Percentiles rank a stretch among this genome's conserved stretches.
phyloP scores from a whole-genome alignment of 2,113 vertebrate species.

The Odobenus rosmarus region DNA sequence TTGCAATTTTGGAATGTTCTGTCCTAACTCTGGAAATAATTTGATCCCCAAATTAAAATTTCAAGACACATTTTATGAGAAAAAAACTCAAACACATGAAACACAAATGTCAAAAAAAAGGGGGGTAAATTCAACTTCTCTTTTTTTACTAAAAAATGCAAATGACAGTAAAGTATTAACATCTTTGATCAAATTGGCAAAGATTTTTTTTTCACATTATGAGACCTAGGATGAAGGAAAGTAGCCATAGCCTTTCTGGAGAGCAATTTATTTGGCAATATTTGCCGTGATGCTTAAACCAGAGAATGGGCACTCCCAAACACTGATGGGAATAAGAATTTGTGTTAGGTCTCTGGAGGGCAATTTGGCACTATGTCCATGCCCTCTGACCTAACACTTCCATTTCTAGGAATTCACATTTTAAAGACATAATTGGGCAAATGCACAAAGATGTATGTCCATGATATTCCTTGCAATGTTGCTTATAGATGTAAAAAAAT shows the following conservation, averaged over 20 bases:
- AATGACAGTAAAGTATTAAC: background rate
- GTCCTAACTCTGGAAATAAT: slow-evolving; percentile 58
- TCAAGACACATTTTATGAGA: background rate
- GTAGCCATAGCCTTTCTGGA: background rate
- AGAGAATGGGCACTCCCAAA: background rate
- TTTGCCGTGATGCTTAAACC: background rate
- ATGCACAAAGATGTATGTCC: background rate
- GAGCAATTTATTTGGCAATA: background rate
- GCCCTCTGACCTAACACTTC: background rate
- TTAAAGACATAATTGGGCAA: slow-evolving; percentile 18
- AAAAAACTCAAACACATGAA: background rate
- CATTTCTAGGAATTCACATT: background rate
- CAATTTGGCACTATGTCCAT: background rate
- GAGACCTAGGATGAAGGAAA: background rate
- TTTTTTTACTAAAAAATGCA: background rate
- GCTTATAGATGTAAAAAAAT: background rate
- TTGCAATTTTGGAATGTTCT: slow-evolving; percentile 43
- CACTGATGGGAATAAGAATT: background rate
- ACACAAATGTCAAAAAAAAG: background rate
- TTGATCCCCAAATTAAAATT: slow-evolving; percentile 24
- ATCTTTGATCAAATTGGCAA: slow-evolving; percentile 14
- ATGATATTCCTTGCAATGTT: background rate
- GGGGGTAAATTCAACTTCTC: background rate
- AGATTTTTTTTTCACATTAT: background rate
- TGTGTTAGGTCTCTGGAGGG: background rate